phyloP scores from a whole-genome alignment of 2,888 invertebrate genomes.

The Allygus modestus region DNA sequence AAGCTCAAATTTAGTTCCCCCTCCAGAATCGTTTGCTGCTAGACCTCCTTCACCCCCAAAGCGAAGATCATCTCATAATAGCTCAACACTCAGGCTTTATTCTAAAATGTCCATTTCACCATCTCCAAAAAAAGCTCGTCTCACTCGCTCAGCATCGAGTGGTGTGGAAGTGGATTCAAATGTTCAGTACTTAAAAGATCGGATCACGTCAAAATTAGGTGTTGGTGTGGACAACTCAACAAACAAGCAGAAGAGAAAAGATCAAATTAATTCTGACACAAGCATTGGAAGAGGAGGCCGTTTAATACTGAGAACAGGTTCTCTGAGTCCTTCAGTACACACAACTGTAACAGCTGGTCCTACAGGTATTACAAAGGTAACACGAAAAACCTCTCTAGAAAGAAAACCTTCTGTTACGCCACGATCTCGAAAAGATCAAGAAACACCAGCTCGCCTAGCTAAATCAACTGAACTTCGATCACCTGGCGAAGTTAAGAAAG shows the following conservation, averaged over 20 bases:
- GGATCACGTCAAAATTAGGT: slow-evolving; percentile 79
- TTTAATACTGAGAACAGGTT: slow-evolving; percentile 65
- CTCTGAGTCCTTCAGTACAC: slow-evolving; percentile 66
- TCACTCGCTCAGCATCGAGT: slow-evolving; percentile 70
- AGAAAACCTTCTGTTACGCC: slow-evolving; percentile 68
- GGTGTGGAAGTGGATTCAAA: slow-evolving; percentile 74
- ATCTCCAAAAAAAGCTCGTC: slow-evolving; percentile 71
- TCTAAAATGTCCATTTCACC: slow-evolving; percentile 72
- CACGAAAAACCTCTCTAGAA: slow-evolving; percentile 73
- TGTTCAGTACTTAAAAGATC: slow-evolving; percentile 80
- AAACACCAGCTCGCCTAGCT: slow-evolving; percentile 70
- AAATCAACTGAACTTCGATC: slow-evolving; percentile 79
- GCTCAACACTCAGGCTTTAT: slow-evolving; percentile 82
- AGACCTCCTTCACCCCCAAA: slow-evolving; percentile 85
- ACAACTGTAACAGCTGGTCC: slow-evolving; percentile 66
- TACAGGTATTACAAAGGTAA: slow-evolving; percentile 73
- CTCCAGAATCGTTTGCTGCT: slow-evolving; percentile 71
- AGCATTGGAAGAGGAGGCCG: slow-evolving; percentile 60
- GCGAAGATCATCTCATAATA: slow-evolving; percentile 86
- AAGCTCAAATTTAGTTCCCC: slow-evolving; percentile 49
- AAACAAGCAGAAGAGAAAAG: slow-evolving; percentile 29
- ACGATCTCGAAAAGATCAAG: slow-evolving; percentile 63
- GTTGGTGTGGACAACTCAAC: slow-evolving; percentile 34
- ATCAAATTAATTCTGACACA: slow-evolving; percentile 49
- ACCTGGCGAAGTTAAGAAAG: slow-evolving; percentile 79